A percentile compares a stretch with the other conserved stretches of the same genome.
These are phyloP conservation scores for Eulacestoma nigropectus DNA, from an alignment of 2,113 vertebrate genomes.

Conservation along the genomic window DNA sequence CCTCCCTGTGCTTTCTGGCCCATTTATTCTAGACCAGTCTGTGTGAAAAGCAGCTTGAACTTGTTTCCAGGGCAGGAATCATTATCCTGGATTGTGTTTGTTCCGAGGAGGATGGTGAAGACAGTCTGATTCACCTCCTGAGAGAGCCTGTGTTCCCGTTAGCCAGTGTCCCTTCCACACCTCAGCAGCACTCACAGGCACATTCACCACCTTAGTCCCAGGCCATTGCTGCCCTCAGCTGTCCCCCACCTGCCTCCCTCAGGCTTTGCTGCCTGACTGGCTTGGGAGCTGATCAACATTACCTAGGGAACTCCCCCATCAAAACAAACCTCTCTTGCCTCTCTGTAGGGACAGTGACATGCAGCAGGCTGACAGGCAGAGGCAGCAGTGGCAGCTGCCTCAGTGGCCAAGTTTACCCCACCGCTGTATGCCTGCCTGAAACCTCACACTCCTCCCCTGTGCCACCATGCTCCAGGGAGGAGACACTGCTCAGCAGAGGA, in stretches of 20 bases:
- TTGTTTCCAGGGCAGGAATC: not conserved
- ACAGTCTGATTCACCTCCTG: not conserved
- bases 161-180: rapidly evolving
- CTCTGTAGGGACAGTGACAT: not conserved
- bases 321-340: not conserved
- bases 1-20: not conserved
- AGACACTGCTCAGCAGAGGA: not conserved
- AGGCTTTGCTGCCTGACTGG: not conserved
- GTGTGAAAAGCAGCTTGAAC: not conserved
- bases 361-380: not conserved
- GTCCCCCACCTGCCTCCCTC: too few species aligned
- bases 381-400: not conserved
- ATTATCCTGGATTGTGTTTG: not conserved
- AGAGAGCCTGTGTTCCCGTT: rapidly evolving
- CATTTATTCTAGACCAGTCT: not conserved
- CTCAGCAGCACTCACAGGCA: rapidly evolving
- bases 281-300: not conserved
- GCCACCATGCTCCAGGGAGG: not conserved
- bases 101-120: rapidly evolving
- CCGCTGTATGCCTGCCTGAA: not conserved
- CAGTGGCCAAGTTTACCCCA: rapidly evolving
- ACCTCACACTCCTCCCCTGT: not conserved
- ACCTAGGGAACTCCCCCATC: not conserved
- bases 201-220: rapidly evolving
- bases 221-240: not conserved